Evolutionary conservation across 1,140 invertebrate genomes (phyloP).

Genomic region (Zaprionus nigranus): DNA sequence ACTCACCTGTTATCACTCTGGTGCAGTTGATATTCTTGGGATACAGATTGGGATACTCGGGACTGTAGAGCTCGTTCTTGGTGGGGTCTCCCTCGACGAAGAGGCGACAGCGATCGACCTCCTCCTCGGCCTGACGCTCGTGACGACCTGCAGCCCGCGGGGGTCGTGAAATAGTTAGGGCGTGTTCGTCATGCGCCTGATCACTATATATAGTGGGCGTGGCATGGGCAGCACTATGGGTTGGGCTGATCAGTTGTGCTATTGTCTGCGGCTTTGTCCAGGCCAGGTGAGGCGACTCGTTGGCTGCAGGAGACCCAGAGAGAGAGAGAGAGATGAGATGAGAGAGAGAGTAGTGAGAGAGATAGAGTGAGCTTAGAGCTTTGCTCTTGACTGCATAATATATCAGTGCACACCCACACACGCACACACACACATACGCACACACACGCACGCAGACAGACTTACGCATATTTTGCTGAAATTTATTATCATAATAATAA

Average conservation of each 20-base stretch:
- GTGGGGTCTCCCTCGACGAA: conserved; percentile 86
- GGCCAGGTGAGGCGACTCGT: not conserved
- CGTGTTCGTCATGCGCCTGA: conserved; percentile 4
- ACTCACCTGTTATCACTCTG: conserved; percentile 89
- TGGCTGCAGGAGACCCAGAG: not conserved
- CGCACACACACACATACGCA: conserved; percentile 3
- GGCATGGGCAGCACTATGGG: not conserved
- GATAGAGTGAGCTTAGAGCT: conserved; percentile 13
- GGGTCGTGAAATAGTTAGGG: conserved; percentile 44
- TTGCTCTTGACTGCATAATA: conserved; percentile 12
- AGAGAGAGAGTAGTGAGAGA: conserved; percentile 2
- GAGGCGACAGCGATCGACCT: conserved; percentile 78
- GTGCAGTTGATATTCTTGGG: conserved; percentile 90
- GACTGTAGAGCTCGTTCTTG: conserved; percentile 90
- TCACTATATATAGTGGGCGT: conserved; percentile 5
- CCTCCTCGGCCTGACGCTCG: conserved; percentile 56
- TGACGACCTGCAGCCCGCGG: conserved; percentile 38
- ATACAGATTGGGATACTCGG: conserved; percentile 90
- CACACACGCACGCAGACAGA: not conserved
- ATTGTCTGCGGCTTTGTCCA: not conserved
- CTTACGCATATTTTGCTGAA: conserved; percentile 39
- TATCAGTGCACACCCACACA: conserved; percentile 11
- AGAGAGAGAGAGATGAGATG: not conserved
- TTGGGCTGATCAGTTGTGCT: not conserved
- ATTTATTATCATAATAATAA: conserved; percentile 65